Conservation (phyloP, 2,888 invertebrate species). For the Megalurothrips usitatus region DNA sequence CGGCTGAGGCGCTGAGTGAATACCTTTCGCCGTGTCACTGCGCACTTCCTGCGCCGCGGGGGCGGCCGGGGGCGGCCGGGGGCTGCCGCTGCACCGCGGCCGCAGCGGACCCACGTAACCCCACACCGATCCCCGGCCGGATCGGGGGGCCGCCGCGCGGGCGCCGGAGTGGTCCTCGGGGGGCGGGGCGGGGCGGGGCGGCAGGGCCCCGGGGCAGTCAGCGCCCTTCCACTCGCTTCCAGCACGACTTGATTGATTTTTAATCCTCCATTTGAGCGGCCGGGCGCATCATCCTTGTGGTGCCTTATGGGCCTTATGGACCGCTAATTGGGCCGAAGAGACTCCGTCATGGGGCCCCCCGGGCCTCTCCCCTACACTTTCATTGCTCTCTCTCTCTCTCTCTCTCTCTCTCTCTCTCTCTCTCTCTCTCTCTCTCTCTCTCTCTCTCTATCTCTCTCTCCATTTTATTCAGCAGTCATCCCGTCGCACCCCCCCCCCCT, state of each 20-base stretch:
- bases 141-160: not conserved
- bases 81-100: not conserved
- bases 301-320: conserved; percentile 31
- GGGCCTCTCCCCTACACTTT: not conserved
- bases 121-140: no score
- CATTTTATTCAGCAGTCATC: conserved; percentile 33
- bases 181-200: no score
- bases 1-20: not conserved
- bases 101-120: not conserved
- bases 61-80: no score
- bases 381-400: conserved; percentile 25
- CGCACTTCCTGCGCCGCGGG: conserved; percentile 5
- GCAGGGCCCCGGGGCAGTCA: no score
- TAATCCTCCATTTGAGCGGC: conserved; percentile 27
- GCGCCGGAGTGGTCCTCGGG: not conserved
- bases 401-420: conserved; percentile 27
- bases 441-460: conserved; percentile 33
- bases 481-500: no score
- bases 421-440: conserved; percentile 32
- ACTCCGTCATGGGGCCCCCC: conserved; percentile 18
- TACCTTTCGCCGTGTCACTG: not conserved
- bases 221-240: no score
- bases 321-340: conserved; percentile 28
- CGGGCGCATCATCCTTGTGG: conserved; percentile 28
- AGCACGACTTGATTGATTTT: conserved; percentile 22